phyloP scores from a whole-genome alignment of 2,888 invertebrate genomes.

The Cephus spinipes region DNA sequence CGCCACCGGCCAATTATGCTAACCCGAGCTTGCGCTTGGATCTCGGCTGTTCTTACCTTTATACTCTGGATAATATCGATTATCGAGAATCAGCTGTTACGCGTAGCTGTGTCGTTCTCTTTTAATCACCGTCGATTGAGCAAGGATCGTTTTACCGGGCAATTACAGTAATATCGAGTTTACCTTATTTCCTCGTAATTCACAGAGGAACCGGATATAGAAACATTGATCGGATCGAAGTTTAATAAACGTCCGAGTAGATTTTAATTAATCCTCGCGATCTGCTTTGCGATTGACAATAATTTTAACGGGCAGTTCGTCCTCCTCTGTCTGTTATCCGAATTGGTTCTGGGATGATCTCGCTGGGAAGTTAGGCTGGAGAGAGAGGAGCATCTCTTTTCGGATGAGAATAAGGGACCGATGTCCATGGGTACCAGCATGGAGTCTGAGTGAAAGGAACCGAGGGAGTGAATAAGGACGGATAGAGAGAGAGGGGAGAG shows the following conservation, averaged over 20 bases:
- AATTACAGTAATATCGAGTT: not conserved
- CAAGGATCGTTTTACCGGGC: not conserved
- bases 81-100: not conserved
- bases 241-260: not conserved
- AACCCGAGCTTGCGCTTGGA: constrained; percentile 21
- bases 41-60: not conserved
- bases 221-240: not conserved
- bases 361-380: constrained; percentile 44
- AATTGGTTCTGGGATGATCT: constrained; percentile 53
- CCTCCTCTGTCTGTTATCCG: constrained; percentile 46
- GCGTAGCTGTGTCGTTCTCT: not conserved
- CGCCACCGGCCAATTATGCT: constrained; percentile 43
- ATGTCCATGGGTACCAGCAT: not conserved
- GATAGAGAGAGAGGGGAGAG: no score
- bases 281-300: not conserved
- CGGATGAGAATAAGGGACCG: not conserved
- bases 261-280: not conserved
- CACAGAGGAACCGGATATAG: not conserved
- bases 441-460: not conserved
- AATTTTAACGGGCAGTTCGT: not conserved
- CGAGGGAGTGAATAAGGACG: not conserved
- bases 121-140: not conserved
- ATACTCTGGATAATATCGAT: not conserved
- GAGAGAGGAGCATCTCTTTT: not conserved
- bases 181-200: not conserved